phyloP scores from a whole-genome alignment of 2,113 vertebrate genomes.

The Podarcis muralis region DNA sequence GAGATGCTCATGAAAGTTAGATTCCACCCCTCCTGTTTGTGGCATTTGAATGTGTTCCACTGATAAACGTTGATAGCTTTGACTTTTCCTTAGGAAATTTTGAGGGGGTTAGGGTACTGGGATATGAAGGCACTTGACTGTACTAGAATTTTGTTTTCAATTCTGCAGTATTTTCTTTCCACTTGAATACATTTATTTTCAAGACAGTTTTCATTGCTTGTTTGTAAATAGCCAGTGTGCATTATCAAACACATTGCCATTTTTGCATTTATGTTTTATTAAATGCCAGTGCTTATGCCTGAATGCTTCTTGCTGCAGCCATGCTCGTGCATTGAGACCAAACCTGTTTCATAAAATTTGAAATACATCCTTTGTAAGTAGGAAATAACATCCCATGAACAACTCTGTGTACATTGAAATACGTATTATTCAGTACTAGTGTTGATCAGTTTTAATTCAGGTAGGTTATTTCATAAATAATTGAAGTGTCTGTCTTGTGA shows the following conservation, averaged over 20 bases:
- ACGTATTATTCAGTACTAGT: neutral
- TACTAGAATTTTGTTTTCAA: constrained; percentile 9
- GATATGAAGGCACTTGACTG: neutral
- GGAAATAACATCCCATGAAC: neutral
- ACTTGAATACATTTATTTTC: neutral
- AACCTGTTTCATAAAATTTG: neutral
- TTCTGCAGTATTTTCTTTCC: constrained; percentile 62
- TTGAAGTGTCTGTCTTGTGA: neutral
- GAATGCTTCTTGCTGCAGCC: constrained; percentile 47
- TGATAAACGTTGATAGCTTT: neutral
- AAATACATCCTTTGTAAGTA: neutral
- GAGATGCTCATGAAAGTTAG: neutral
- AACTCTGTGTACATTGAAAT: neutral
- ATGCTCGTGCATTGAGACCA: constrained; percentile 13
- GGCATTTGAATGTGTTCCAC: neutral
- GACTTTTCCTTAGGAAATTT: neutral
- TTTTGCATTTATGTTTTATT: constrained; percentile 9
- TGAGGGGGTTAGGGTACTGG: neutral
- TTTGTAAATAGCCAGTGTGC: constrained; percentile 16
- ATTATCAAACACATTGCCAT: constrained; percentile 12
- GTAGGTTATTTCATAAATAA: neutral
- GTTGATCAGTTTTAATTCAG: neutral
- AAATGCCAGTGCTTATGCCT: constrained; percentile 51
- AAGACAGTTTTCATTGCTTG: constrained; percentile 44
- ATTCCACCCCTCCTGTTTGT: neutral